Conservation (phyloP, 1,140 invertebrate species). For the Drosophila aff. region DNA sequence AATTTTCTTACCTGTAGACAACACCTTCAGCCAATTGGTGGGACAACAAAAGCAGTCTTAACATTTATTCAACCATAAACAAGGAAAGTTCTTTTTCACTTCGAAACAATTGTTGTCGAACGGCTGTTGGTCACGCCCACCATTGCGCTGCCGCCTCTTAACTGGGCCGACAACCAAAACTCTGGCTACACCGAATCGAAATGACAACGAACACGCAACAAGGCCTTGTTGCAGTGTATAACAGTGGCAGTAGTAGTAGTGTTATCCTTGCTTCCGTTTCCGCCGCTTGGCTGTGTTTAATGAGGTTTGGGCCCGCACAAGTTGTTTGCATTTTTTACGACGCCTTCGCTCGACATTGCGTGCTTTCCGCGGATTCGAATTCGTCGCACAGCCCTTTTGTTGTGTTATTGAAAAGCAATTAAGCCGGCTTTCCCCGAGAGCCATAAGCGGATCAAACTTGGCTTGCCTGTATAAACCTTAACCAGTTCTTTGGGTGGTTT, state of each 20-base stretch:
- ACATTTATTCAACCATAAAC: slow-evolving; percentile 47
- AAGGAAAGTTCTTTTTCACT: slow-evolving; percentile 37
- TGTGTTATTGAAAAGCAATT: slow-evolving; percentile 55
- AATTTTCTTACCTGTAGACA: slow-evolving; percentile 21
- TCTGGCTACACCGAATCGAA: slow-evolving; percentile 13
- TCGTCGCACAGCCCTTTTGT: slow-evolving; percentile 20
- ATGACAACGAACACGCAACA: slow-evolving; percentile 52
- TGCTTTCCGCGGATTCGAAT: slow-evolving; percentile 24
- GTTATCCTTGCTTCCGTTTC: slow-evolving; percentile 41
- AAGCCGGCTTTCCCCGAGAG: slow-evolving; percentile 18
- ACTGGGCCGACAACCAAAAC: slow-evolving; percentile 37
- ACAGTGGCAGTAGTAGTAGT: neutral
- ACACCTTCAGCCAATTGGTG: slow-evolving; percentile 39
- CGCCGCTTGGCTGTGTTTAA: slow-evolving; percentile 26
- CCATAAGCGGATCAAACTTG: slow-evolving; percentile 11
- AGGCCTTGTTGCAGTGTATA: slow-evolving; percentile 38
- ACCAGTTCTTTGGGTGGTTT: neutral
- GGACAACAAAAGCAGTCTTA: slow-evolving; percentile 7
- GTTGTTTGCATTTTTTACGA: slow-evolving; percentile 52
- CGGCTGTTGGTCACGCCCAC: slow-evolving; percentile 46
- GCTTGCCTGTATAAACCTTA: neutral
- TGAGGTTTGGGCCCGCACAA: slow-evolving; percentile 36
- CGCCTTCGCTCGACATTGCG: slow-evolving; percentile 32
- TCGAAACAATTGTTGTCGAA: slow-evolving; percentile 47
- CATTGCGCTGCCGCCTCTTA: slow-evolving; percentile 9